Base-by-base conservation (phyloP, 2,797 vertebrate genomes). In the Tiaroga cobitis region DNA sequence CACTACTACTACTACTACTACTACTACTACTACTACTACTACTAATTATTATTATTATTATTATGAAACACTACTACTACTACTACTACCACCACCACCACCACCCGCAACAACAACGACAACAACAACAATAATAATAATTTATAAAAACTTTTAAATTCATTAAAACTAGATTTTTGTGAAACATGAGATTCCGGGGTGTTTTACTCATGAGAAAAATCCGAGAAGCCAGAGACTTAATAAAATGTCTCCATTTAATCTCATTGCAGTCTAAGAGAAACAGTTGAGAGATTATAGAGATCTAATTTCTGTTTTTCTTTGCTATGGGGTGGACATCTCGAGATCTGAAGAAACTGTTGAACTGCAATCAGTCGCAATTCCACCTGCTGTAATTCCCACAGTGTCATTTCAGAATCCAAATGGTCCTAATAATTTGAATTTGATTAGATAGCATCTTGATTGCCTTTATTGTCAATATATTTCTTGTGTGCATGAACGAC, bases 271-370 rank as follows among this genome's bases (percentile, higher is more conserved):
- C 51, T 43, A 74, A 10, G 16, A 70, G 69, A 49, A 82, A 74
- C 37, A 49, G 8, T 10, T 49, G 59, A 80, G 77, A 80, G 77
- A 29, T 80, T 80, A 29, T n/a, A 24, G 39, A 46, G 26, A 82
- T 82, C 49, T 82, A 8, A 32, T 73, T 63, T 74, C 39, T 67
- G 81, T 65, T 83, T 83, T 75, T 26, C 56, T 80, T 80, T 46
- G 11, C 5, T 74, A 32, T 46, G 67, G 8, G 79, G 24, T 43
- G 51, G 34, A n/a, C 51, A 65, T 49, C 56, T 63, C 7, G 1
- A 29, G 56, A 74, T 74, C 56, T 83, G 10, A 46, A 37, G 56
- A 49, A 65, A 74, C 56, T 26, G 32, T 41, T 72, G 19, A 56
- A 70, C 32, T 63, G 26, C 21, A 26, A 46, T 72, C 49, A 69